A percentile compares a stretch with the other conserved stretches of the same genome.
Evolutionary conservation across 2,113 vertebrate species (phyloP).

Genomic region (Hippolais icterina): DNA sequence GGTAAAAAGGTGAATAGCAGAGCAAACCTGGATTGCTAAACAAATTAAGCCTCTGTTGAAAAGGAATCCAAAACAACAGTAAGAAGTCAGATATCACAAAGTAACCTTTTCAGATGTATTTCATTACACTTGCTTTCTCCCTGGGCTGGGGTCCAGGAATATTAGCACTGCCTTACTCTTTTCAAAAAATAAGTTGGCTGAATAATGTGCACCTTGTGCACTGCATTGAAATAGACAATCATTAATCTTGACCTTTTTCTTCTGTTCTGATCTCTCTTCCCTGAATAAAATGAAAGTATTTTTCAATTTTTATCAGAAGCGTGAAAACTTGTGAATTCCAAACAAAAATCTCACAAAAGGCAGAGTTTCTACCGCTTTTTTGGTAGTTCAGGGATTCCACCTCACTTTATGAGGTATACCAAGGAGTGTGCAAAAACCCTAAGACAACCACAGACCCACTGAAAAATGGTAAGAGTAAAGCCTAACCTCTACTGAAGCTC

Average conservation of each 20-base stretch:
- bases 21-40: background rate
- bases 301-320: background rate
- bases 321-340: background rate
- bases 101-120: constrained; percentile 20
- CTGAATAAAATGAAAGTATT: background rate
- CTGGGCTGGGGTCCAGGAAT: background rate
- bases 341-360: background rate
- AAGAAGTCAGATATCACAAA: background rate
- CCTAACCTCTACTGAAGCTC: background rate
- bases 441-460: background rate
- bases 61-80: constrained; percentile 2
- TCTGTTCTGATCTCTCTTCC: background rate
- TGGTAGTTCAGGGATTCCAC: background rate
- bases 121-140: constrained; percentile 10
- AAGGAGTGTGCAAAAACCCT: background rate
- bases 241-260: background rate
- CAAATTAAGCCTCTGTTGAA: background rate
- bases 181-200: background rate
- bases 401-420: background rate
- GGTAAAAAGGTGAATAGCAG: background rate
- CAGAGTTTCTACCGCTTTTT: too few species aligned
- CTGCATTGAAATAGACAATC: background rate
- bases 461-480: background rate
- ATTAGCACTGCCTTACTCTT: background rate
- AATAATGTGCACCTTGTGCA: constrained; percentile 19